Base-by-base conservation (phyloP, 30 jellyfish, hydroid and myxozoan genomes). In the Turritopsis rubra region DNA sequence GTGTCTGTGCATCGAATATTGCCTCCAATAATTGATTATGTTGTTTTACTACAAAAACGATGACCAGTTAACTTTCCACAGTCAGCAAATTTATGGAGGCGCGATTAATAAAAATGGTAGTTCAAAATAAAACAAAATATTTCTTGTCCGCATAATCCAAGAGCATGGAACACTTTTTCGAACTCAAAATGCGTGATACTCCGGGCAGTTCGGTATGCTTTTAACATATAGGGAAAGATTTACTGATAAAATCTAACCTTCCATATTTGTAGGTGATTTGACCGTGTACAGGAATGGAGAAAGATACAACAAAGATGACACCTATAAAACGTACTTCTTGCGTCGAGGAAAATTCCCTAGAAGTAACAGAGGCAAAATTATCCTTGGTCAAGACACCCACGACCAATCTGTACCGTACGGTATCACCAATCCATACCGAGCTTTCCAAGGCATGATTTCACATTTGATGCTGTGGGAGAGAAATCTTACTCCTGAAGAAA, bases 311-410 rank as follows among this genome's bases (percentile, higher is more conserved):
- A 68, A 68, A n/a, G 77, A 27, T 27, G 17, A 27, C 22, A 68
- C 77, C 31, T 68, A 68, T 22, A 27, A 68, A n/a, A 68, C 77
- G 16, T 68, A 68, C 19, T 68, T 68, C 30, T 68, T 68, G 19
- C 28, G 30, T 7, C 31, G 30, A 68, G 77, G 77, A n/a, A 68
- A n/a, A 23, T 68, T 68, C 19, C 77, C 77, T 8, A 68, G 28
- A 23, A 68, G 77, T 68, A 68, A 68, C 77, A 68, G 31, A n/a
- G 77, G 77, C 0, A 68, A 68, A 27, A 1, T 68, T 23, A 68
- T 68, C 77, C 77, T 68, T 68, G 77, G 77, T 68, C 77, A 68
- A 27, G 77, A 68, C 30, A n/a, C 77, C 16, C 77, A 68, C 30
- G 77, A 68, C 0, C 30, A n/a, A n/a, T 8, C 30, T 23, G 77